Evolutionary conservation across 2,797 vertebrate genomes (phyloP).

Genomic region (Lateolabrax maculatus): DNA sequence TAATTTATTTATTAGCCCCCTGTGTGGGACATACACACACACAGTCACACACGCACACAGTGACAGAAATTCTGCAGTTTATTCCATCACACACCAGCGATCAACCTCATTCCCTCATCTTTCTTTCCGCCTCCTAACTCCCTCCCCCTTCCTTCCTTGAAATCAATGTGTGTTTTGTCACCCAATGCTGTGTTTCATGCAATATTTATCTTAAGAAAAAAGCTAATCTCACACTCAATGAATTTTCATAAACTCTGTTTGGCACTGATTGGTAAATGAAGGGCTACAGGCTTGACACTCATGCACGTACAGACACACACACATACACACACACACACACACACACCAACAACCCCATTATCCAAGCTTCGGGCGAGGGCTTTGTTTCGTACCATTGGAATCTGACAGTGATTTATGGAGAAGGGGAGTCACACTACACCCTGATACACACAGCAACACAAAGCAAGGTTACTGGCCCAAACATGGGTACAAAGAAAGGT

Average conservation of each 20-base stretch:
- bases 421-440: slow-evolving; percentile 81
- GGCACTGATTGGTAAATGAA: slow-evolving; percentile 73
- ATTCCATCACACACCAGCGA: slow-evolving; percentile 78
- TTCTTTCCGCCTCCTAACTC: slow-evolving; percentile 35
- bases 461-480: slow-evolving; percentile 82
- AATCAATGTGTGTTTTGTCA: slow-evolving; percentile 80
- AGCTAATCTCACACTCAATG: slow-evolving; percentile 78
- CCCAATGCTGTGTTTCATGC: slow-evolving; percentile 67
- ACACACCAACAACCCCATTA: slow-evolving; percentile 72
- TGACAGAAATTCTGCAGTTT: slow-evolving; percentile 79
- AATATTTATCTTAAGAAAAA: slow-evolving; percentile 79
- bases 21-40: slow-evolving; percentile 66
- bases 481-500: slow-evolving; percentile 79
- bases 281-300: slow-evolving; percentile 63
- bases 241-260: slow-evolving; percentile 80
- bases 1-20: slow-evolving; percentile 86
- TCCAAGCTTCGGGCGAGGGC: slow-evolving; percentile 63
- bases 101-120: slow-evolving; percentile 81
- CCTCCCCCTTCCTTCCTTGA: slow-evolving; percentile 56
- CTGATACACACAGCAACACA: slow-evolving; percentile 78
- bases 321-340: slow-evolving; percentile 26
- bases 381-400: slow-evolving; percentile 81
- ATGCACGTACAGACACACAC: slow-evolving; percentile 25
- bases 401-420: slow-evolving; percentile 86
- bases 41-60: slow-evolving; percentile 54